Evolutionary conservation across 2,888 invertebrate genomes (phyloP), one percentile per base, ranked within the genome.

Genomic region (Apantesis nais): DNA sequence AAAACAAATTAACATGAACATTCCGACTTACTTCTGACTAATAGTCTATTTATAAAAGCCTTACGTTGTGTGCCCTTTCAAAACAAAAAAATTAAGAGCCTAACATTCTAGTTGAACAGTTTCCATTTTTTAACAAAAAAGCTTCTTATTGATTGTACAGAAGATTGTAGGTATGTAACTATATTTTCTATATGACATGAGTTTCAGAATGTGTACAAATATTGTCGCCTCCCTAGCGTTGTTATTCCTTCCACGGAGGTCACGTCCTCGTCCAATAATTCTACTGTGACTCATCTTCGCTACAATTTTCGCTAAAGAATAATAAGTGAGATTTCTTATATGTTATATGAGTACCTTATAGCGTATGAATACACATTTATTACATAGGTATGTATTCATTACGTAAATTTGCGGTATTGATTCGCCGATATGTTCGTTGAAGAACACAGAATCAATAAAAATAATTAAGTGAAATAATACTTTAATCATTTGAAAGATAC

Each of bases 231-330:
- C 74, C 75, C 71, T 69, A 77, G 80, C 84, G 85, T 92, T 91
- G 90, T 90, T 88, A 93, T 93, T 90, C 93, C 74, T 66, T 78
- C 78, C 93, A 89, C 92, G 91, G 80, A 86, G 87, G 90, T 89
- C 94, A 94, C 94, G 94, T 93, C 86, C 87, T 81, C 88, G 77
- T 87, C 90, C 90, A 93, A 93, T 93, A 94, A 93, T 91, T 92
- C 91, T 83, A 85, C 87, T 86, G 86, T 88, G 92, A 90, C 89
- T 93, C 93, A 93, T 92, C 90, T 84, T 83, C 86, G 89, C 86
- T 86, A 89, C 91, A 92, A 90, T 93, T 93, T 91, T 89, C 90
- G 88, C 88, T 85, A 81, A 88, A 87, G 91, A 92, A 92, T 92
- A 91, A 89, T 88, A 89, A 91, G 89, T 90, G 89, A 88, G 86